Evolutionary conservation across 2,113 vertebrate genomes (phyloP).

Genomic region (Takifugu flavidus): DNA sequence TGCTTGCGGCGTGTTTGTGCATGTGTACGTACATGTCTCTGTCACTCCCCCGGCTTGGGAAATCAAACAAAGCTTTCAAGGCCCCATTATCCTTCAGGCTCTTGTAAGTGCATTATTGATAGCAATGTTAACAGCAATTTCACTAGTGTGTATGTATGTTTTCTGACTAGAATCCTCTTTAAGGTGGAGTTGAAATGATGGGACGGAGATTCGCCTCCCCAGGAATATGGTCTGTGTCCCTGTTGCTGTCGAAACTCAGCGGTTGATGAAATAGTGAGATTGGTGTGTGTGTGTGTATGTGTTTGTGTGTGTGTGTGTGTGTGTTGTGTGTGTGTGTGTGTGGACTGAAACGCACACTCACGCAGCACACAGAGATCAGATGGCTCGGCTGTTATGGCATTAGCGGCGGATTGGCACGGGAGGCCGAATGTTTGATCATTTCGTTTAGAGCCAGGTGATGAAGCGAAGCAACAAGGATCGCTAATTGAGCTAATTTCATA

Average conservation of each 20-base stretch:
- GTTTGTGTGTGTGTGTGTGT: background rate
- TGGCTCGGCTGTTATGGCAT: conserved; percentile 41
- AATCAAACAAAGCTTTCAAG: conserved; percentile 26
- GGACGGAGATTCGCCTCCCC: no score
- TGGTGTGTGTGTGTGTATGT: conserved; percentile 1
- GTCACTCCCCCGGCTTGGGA: conserved; percentile 15
- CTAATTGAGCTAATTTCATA: conserved; percentile 52
- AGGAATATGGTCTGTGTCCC: no score
- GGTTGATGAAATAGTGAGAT: no score
- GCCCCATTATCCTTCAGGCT: conserved; percentile 10
- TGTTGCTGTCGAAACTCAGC: no score
- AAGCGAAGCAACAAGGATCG: conserved; percentile 19
- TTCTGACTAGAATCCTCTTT: background rate
- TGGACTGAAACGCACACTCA: conserved; percentile 17
- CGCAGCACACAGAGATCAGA: conserved; percentile 13
- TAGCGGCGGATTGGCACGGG: conserved; percentile 34
- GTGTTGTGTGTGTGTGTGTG: conserved; percentile 14
- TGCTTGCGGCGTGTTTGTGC: background rate
- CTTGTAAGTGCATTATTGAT: conserved; percentile 19
- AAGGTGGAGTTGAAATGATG: no score
- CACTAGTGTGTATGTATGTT: conserved; percentile 3
- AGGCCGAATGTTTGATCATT: conserved; percentile 47
- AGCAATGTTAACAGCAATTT: conserved; percentile 19
- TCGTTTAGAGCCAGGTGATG: conserved; percentile 48
- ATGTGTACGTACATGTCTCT: conserved; percentile 6